phyloP scores from a whole-genome alignment of 2,113 vertebrate genomes.

The Elanoides forficatus region DNA sequence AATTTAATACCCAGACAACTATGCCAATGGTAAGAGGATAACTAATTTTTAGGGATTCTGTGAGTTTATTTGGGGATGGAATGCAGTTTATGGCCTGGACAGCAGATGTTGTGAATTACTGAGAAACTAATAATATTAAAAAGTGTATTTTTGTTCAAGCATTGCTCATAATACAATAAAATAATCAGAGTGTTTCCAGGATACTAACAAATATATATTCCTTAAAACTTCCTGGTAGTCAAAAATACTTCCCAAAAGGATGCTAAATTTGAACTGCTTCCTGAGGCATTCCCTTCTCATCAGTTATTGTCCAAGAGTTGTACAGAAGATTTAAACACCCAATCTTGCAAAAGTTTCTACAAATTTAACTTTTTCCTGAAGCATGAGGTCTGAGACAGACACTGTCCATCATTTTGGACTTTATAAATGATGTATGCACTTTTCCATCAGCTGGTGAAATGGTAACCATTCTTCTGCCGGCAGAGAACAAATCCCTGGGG shows the following conservation, averaged over 20 bases:
- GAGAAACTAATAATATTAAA: neutral
- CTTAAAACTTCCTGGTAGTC: neutral
- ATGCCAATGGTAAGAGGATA: neutral
- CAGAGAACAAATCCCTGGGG: neutral
- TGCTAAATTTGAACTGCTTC: neutral
- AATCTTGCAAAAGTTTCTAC: neutral
- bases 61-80: neutral
- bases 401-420: neutral
- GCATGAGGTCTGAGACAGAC: neutral
- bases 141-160: neutral
- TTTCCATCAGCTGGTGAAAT: neutral
- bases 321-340: neutral
- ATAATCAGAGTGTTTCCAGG: neutral
- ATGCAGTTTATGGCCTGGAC: neutral
- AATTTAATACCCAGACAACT: neutral
- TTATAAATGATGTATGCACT: neutral
- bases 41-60: neutral
- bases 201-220: neutral
- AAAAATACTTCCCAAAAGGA: neutral
- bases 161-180: neutral
- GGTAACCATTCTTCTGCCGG: neutral
- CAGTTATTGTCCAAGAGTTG: neutral
- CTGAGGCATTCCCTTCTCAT: neutral
- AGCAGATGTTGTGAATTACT: neutral
- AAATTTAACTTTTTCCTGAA: neutral